Evolutionary conservation across 2,113 vertebrate species (phyloP).

Genomic region (Erpornis zantholeuca): DNA sequence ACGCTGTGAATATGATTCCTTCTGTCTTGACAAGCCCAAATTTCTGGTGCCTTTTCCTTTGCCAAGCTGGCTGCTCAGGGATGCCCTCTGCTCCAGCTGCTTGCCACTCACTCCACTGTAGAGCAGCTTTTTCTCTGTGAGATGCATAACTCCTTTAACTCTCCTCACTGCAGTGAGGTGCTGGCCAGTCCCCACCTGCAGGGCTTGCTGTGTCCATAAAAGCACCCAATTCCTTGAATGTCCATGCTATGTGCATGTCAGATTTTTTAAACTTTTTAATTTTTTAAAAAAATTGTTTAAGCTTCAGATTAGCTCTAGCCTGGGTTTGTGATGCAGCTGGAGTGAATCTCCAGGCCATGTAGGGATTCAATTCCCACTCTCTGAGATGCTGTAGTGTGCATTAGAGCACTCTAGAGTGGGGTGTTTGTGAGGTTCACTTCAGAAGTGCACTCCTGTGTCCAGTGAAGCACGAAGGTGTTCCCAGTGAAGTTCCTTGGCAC

Average conservation of each 20-base stretch:
- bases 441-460: not conserved
- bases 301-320: not conserved
- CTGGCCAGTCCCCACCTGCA: not conserved
- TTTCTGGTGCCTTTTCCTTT: not conserved
- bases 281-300: not conserved
- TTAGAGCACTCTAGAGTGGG: not conserved
- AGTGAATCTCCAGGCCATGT: not conserved
- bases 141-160: not conserved
- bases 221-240: fast-evolving
- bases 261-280: too few relatives aligned
- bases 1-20: not conserved
- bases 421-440: not conserved
- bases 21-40: not conserved
- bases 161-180: not conserved
- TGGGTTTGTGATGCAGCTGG: not conserved
- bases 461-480: not conserved
- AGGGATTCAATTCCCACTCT: fast-evolving
- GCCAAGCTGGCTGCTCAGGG: not conserved
- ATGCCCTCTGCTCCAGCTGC: not conserved
- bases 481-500: not conserved
- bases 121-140: not conserved
- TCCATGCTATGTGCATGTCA: not conserved
- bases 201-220: not conserved
- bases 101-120: not conserved
- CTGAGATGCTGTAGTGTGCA: not conserved